Conservation (phyloP, 2,113 vertebrate genomes). For the Trichechus manatus region DNA sequence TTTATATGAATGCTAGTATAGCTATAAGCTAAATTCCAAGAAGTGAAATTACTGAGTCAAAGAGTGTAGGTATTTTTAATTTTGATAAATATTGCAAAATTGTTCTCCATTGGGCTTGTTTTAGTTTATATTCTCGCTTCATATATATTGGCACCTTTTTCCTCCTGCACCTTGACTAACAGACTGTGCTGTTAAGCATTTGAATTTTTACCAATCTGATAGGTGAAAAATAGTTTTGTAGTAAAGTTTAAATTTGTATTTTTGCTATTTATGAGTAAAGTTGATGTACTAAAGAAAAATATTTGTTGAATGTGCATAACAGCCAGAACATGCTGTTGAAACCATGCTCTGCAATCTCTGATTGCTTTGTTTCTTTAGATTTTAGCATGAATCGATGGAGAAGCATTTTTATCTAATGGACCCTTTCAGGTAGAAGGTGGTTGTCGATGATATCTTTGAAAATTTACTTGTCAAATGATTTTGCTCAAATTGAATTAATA, state of each 20-base stretch:
- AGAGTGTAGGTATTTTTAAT: background rate
- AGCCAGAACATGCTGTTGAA: background rate
- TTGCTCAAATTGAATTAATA: constrained; percentile 25
- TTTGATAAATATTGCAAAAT: background rate
- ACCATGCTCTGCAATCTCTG: background rate
- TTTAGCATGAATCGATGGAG: background rate
- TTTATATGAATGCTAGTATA: constrained; percentile 10
- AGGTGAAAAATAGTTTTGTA: constrained; percentile 40
- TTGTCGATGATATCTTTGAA: constrained; percentile 1
- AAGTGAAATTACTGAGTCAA: background rate
- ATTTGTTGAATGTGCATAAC: background rate
- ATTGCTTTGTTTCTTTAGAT: background rate
- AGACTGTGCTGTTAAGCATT: background rate
- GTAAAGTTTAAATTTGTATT: constrained; percentile 33
- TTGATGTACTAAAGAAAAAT: constrained; percentile 3
- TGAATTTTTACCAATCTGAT: constrained; percentile 29
- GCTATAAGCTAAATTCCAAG: background rate
- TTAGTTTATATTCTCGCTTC: background rate
- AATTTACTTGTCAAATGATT: constrained; percentile 43
- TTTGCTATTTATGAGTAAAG: background rate
- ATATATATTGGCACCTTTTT: background rate
- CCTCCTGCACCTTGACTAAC: background rate
- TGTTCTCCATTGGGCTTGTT: background rate
- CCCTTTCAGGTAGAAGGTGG: background rate
- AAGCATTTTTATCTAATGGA: background rate